phyloP scores from a whole-genome alignment of 2,797 vertebrate species.

The Spea hammondii region DNA sequence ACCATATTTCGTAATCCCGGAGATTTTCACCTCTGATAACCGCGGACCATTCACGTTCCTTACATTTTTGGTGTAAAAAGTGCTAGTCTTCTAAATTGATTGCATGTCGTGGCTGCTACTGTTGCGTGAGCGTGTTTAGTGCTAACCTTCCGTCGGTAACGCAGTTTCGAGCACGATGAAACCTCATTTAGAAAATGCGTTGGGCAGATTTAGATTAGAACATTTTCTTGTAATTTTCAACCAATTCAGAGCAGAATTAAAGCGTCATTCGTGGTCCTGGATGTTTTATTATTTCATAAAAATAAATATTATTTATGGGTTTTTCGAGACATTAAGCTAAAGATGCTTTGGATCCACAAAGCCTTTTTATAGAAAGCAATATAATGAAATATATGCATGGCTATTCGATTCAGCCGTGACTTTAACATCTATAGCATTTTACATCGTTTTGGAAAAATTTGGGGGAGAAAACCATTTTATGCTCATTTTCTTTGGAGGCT shows the following conservation, averaged over 20 bases:
- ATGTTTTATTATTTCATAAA: neutral
- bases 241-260: neutral
- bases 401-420: no score
- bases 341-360: no score
- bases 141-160: conserved; percentile 3
- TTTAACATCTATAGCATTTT: no score
- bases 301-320: no score
- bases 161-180: conserved; percentile 13
- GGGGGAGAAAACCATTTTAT: no score
- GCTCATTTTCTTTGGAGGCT: neutral
- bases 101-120: conserved; percentile 10
- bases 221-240: neutral
- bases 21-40: conserved; percentile 72
- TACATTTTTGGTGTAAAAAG: conserved; percentile 62
- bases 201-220: neutral
- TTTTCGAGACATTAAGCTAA: no score
- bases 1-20: conserved; percentile 70
- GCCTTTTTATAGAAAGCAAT: no score
- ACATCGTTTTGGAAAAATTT: no score
- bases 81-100: conserved; percentile 61
- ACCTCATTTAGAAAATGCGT: conserved; percentile 3
- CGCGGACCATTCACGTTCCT: conserved; percentile 60
- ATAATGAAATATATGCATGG: no score
- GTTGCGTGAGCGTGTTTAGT: conserved; percentile 27
- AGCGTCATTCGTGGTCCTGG: neutral